Evolutionary conservation across 2,113 vertebrate genomes (phyloP).

Genomic region (Ahaetulla prasina): DNA sequence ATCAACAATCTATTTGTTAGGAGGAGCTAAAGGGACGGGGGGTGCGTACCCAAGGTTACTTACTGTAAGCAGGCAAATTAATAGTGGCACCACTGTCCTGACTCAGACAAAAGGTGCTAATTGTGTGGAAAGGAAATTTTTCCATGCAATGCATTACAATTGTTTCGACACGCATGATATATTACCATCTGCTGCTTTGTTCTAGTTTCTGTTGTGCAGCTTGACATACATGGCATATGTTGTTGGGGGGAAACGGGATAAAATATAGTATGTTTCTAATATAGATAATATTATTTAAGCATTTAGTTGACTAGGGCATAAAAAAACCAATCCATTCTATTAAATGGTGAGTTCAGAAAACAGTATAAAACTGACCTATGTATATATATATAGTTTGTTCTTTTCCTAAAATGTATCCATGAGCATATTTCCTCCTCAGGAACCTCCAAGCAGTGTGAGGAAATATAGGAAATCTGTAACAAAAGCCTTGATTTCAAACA

Average conservation of each 20-base stretch:
- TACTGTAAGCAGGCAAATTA: conserved; percentile 16
- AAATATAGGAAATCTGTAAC: not conserved
- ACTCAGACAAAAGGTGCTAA: conserved; percentile 42
- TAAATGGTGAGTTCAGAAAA: not conserved
- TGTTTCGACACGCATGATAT: conserved; percentile 40
- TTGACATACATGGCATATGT: conserved; percentile 10
- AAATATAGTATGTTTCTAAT: not conserved
- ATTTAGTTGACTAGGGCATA: not conserved
- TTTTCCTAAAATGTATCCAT: not conserved
- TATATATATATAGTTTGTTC: not conserved
- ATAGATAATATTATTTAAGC: not conserved
- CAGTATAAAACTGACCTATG: not conserved
- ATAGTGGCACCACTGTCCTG: conserved; percentile 1
- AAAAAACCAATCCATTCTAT: not conserved
- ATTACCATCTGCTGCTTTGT: conserved; percentile 54
- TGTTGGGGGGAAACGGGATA: conserved; percentile 4
- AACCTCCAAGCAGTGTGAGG: not conserved
- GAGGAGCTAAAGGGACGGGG: not conserved
- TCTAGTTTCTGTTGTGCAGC: conserved; percentile 32
- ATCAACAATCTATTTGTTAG: not conserved
- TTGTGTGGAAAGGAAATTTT: conserved; percentile 50
- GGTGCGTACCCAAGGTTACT: not conserved
- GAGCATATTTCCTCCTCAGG: not conserved
- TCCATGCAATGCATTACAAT: conserved; percentile 32
- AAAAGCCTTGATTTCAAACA: not conserved